Evolutionary conservation across 1,140 invertebrate genomes (phyloP), one percentile per base, ranked within the genome.

Genomic region (Drosophila yakuba): DNA sequence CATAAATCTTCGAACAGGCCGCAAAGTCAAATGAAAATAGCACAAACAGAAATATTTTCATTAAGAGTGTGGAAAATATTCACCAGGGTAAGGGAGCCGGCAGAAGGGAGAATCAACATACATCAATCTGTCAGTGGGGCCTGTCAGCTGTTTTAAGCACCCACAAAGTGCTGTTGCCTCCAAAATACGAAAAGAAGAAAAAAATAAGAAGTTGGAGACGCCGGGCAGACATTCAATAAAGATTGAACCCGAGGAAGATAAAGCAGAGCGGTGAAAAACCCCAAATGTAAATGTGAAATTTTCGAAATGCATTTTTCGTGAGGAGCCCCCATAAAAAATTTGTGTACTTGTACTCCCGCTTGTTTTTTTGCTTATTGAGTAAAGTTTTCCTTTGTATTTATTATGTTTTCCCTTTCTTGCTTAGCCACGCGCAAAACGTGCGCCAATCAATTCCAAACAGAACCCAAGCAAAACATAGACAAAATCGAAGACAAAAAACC

Each of bases 111-210:
- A 78, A 86, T 77, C 81, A 84, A 84, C 84, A 88, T 88, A 89
- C 84, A 88, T 88, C 84, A 88, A 88, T 88, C 84, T 88, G 84
- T 88, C 84, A 88, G 84, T 89, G 76, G 84, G 84, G 84, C 80
- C 84, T 88, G 84, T 88, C 84, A 88, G 84, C 84, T 88, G 84
- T 80, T 88, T 88, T 84, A 88, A 88, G 84, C 84, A 80, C 84
- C 84, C 84, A 74, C 84, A 88, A 88, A 88, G 84, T 89, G 84
- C 76, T 89, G 79, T 78, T 63, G 48, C 48, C 55, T 63, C 66
- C 51, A 62, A 59, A 56, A 32, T 32, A 8, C 28, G 7, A 32
- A 32, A 8, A 32, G 6, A 76, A 59, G 41, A 68, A 10, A 23
- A 59, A 50, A 25, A 59, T 55, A 57, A 23, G 23, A 48, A 66